Base-by-base conservation (phyloP, 2,113 vertebrate genomes). In the Perca flavescens region DNA sequence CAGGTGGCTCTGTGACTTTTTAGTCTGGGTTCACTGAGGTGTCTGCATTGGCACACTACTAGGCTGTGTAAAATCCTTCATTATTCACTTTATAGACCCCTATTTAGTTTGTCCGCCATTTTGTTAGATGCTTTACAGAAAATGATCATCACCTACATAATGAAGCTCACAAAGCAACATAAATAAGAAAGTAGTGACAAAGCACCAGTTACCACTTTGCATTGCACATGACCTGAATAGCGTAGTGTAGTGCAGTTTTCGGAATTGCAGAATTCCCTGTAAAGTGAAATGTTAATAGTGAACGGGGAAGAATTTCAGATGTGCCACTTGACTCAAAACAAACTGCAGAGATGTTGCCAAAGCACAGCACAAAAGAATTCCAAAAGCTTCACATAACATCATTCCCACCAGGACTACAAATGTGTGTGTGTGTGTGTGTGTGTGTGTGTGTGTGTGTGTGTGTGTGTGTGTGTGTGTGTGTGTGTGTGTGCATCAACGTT, bases 1-100 rank as follows among this genome's bases (percentile, higher is more conserved):
- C 90, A 92, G 90, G 79, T 85, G 89, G 84, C 90, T 87, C 88
- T 91, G 52, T 82, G 77, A 81, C 62, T 54, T 87, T 80, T 84
- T 61, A 72, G 25, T 58, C 15, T n/a, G 76, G 22, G 22, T 74
- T 82, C 61, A 80, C 36, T 65, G 81, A 80, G 53, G 50, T 6
- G 43, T 52, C 67, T 74, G 58, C 77, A 80, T 13, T 79, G 74
- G 54, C 83, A 22, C 47, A 66, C 19, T 57, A 43, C 46, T 6
- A 25, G 25, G 50, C 69, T 65, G 64, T 66, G 49, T 70, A 22
- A 83, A 74, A 80, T 66, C 61, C 62, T 31, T 88, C 56, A 57
- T 31, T 49, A 6, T 46, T 86, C 62, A 73, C 43, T 12, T 47
- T 63, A 67, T 73, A 78, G 54, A 62, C 19, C 52, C 15, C 15